Conservation (phyloP, 1,140 invertebrate genomes). For the Streblospio benedicti region DNA sequence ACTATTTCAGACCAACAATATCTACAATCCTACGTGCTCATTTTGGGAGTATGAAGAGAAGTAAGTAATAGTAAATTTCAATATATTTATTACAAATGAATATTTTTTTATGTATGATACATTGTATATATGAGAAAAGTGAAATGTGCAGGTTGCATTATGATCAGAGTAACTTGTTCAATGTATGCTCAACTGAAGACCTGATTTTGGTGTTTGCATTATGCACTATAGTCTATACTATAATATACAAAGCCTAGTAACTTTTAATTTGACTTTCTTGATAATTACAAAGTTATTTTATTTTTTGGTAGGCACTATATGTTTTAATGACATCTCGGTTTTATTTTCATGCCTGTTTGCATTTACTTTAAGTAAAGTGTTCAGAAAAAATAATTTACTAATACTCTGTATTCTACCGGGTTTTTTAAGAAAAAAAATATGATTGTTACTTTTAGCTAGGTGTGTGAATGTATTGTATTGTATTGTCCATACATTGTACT, state of each 20-base stretch:
- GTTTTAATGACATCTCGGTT: not conserved
- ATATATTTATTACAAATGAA: not conserved
- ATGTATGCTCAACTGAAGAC: too few relatives aligned
- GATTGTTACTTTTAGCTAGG: not conserved
- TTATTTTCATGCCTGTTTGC: not conserved
- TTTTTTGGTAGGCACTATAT: too few relatives aligned
- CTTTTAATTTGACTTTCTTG: too few relatives aligned
- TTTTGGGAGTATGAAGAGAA: constrained; percentile 14
- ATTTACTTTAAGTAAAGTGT: not conserved
- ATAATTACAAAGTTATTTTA: too few relatives aligned
- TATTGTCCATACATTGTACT: not conserved
- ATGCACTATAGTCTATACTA: too few relatives aligned
- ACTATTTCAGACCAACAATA: constrained; percentile 10
- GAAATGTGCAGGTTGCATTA: too few relatives aligned
- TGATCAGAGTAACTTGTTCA: too few relatives aligned
- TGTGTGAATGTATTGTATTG: not conserved
- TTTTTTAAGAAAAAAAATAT: not conserved
- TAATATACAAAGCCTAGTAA: too few relatives aligned
- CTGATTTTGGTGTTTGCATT: too few relatives aligned
- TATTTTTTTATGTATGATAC: not conserved
- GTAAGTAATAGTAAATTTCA: not conserved
- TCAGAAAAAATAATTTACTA: not conserved
- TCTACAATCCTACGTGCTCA: constrained; percentile 8
- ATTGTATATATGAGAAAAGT: not conserved
- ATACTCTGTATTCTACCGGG: not conserved